Conservation (phyloP, 2,888 invertebrate genomes). For the Dynastes tityus region DNA sequence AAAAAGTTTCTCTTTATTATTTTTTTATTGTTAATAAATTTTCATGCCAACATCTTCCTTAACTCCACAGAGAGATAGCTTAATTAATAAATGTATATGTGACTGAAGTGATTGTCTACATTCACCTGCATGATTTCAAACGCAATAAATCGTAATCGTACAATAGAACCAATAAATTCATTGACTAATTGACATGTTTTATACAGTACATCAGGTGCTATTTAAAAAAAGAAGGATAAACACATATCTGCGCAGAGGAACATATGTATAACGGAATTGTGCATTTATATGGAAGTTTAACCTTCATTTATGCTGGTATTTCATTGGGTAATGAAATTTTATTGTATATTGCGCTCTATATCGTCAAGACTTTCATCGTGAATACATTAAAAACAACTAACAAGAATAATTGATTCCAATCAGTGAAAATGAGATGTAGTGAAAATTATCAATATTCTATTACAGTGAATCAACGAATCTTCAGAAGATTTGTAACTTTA, state of each 20-base stretch:
- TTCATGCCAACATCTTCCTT: background rate
- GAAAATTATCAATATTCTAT: too few relatives aligned
- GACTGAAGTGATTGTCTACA: background rate
- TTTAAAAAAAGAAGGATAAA: background rate
- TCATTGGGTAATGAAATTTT: slow-evolving; percentile 9
- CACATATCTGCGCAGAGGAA: background rate
- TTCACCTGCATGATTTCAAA: slow-evolving; percentile 6
- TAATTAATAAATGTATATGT: background rate
- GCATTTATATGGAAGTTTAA: background rate
- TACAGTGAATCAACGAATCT: too few relatives aligned
- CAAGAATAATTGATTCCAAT: too few relatives aligned
- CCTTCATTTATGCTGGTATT: background rate
- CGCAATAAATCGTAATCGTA: background rate
- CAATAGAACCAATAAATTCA: background rate
- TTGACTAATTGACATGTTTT: background rate
- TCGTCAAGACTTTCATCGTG: too few relatives aligned
- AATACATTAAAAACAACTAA: too few relatives aligned
- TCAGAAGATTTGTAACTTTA: too few relatives aligned
- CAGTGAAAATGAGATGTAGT: too few relatives aligned
- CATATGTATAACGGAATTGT: background rate
- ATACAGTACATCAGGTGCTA: background rate
- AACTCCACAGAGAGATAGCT: background rate
- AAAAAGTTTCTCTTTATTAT: background rate
- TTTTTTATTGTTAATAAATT: background rate
- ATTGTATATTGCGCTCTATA: background rate